Base-by-base conservation (phyloP, 2,888 invertebrate species). In the Drosophila kanekoi region DNA sequence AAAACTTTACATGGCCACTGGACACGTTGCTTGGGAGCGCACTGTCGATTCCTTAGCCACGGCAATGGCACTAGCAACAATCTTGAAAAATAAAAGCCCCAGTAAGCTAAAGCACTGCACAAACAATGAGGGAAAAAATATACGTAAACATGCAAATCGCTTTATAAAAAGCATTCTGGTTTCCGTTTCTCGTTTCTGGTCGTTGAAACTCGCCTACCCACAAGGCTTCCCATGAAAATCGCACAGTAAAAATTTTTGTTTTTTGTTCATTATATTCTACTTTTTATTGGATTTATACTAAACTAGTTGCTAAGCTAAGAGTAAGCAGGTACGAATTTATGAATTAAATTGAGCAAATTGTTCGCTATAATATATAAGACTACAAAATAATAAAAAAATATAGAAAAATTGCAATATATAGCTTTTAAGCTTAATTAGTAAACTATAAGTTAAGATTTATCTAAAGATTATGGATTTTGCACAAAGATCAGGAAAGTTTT, bases 81-180 rank as follows among this genome's bases (percentile, higher is more conserved):
- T 57, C 59, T 58, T 53, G 47, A 40, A 48, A 48, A 69, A 54
- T 38, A 63, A 66, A 18, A 51, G 40, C 32, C 45, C 44, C 68
- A 63, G 47, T 18, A 14, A 37, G 43, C 16, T 41, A 38, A 44
- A 51, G 16, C 18, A 48, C 44, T 38, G 32, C 51, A 56, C 16
- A 23, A 41, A 63, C 47, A 37, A 28, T 11, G 14, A 23, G 32
- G n/a, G 16, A 52, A 51, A 53, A 40, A 51, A 58, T 38, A 45
- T 18, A 49, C 44, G 66, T 60, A 66, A 80, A 59, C 58, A 74
- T 70, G 81, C 82, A 79, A 79, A 79, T 79, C 78, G 79, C 65
- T 65, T 78, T 79, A 72, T 65, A 78, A 79, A 75, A 75, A 64
- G 59, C 65, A 67, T 62, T 60, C 59, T 37, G 51, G 64, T 40